Evolutionary conservation across 2,888 invertebrate genomes (phyloP).

Genomic region (Ariolimax columbianus): DNA sequence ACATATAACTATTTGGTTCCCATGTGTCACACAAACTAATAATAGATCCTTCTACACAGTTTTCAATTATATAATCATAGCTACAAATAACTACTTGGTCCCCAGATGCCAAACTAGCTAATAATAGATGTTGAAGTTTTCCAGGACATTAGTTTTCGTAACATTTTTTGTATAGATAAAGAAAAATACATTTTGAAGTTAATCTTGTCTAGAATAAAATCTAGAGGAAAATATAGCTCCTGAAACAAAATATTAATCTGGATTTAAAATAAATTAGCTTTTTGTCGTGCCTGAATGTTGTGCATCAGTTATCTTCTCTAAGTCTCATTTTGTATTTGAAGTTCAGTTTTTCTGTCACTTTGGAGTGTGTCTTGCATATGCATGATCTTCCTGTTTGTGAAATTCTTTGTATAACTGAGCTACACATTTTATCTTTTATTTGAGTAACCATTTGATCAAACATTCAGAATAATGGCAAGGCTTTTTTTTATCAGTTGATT

Average conservation of each 20-base stretch:
- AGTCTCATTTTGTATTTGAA: not conserved
- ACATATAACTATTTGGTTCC: too few species aligned
- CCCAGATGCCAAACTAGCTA: too few species aligned
- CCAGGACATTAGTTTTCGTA: too few species aligned
- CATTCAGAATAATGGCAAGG: not conserved
- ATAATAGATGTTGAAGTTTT: too few species aligned
- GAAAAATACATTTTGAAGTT: too few species aligned
- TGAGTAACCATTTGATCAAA: not conserved
- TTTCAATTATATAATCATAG: too few species aligned
- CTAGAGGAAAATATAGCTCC: not conserved
- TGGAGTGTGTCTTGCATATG: not conserved
- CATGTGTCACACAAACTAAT: too few species aligned
- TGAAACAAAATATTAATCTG: not conserved
- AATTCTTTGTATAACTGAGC: not conserved
- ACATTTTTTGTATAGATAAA: too few species aligned
- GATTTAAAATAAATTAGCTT: not conserved
- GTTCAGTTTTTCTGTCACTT: not conserved
- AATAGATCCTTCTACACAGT: too few species aligned
- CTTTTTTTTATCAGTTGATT: too few species aligned
- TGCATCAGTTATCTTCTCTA: not conserved
- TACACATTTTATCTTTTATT: not conserved
- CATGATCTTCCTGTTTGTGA: not conserved
- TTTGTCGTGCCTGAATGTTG: not conserved
- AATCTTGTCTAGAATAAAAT: not conserved
- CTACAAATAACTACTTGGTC: too few species aligned